Base-by-base conservation (phyloP, 2,888 invertebrate genomes). In the Drosophila buzzatii region DNA sequence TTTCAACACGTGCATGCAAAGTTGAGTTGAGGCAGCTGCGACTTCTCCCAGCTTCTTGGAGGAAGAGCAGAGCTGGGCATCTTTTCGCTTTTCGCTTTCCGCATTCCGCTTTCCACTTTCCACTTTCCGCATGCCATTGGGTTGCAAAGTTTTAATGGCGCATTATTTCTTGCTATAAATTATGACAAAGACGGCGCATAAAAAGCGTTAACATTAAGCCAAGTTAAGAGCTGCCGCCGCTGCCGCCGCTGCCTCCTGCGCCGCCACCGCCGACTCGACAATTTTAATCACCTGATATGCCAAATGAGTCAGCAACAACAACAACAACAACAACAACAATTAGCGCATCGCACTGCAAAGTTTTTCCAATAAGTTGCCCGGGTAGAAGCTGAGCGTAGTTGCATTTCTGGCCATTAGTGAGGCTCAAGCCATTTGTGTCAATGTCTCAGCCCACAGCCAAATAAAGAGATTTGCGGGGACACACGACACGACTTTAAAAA, bases 141-240 rank as follows among this genome's bases (percentile, higher is more conserved):
- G 52, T 63, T 55, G 64, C 59, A 81, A 90, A 88, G 79, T 91
- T 91, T 91, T 90, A 90, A 90, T 90, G 90, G 90, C 81, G 76
- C 85, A 90, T 91, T 88, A 91, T 84, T 89, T 84, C 59, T 72
- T 73, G 86, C 78, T 71, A 87, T 90, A 91, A 91, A 90, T 91
- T 89, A 88, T 84, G 82, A 85, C 81, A 79, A 76, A 83, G 86
- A 71, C 85, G 70, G 58, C 79, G 83, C 78, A 87, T 84, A 89
- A 73, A 76, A 85, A 81, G 81, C 81, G 90, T 87, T 90, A 85
- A 81, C 89, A 89, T 90, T 85, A 77, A 82, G 85, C 81, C 62
- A 77, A 80, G 75, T 70, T 79, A 77, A 78, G 65, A 64, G 60
- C 62, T 70, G 18, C 33, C 23, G 55, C 58, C 47, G 61, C 79